These are phyloP conservation scores for Notoglanidium macrostoma DNA, from an alignment of 2,797 vertebrate species.

Conservation along the genomic window DNA sequence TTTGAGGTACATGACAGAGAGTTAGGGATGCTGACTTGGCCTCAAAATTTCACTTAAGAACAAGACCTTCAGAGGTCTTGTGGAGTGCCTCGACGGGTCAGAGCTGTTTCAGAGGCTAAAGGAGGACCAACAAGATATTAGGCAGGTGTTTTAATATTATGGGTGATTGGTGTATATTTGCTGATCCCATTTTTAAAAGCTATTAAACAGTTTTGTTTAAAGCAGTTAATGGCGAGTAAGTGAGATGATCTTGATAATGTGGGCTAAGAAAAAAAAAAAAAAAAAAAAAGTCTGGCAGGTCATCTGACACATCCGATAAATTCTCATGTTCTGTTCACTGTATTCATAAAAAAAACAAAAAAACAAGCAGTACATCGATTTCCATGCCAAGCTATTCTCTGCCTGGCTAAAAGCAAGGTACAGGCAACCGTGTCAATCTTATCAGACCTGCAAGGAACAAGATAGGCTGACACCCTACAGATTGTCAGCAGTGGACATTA, in stretches of 20 bases:
- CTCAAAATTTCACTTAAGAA: too few species aligned
- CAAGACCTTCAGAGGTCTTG: too few species aligned
- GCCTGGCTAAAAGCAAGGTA: not conserved
- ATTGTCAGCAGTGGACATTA: not conserved
- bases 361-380: not conserved
- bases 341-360: not conserved
- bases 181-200: too few species aligned
- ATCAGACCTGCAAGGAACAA: constrained; percentile 9
- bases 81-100: too few species aligned
- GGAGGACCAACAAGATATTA: too few species aligned
- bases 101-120: too few species aligned
- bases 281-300: not conserved
- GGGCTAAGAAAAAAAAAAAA: too few species aligned
- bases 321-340: not conserved
- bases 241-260: not conserved
- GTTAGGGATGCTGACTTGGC: too few species aligned
- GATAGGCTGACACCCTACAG: not conserved
- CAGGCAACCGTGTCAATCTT: constrained; percentile 19
- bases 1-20: too few species aligned
- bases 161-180: too few species aligned
- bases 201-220: not conserved
- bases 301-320: not conserved
- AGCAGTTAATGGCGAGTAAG: not conserved
- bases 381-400: not conserved
- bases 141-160: too few species aligned